Evolutionary conservation across 2,797 vertebrate species (phyloP), one percentile per base, ranked within the genome.

Genomic region (Erpetoichthys calabaricus): DNA sequence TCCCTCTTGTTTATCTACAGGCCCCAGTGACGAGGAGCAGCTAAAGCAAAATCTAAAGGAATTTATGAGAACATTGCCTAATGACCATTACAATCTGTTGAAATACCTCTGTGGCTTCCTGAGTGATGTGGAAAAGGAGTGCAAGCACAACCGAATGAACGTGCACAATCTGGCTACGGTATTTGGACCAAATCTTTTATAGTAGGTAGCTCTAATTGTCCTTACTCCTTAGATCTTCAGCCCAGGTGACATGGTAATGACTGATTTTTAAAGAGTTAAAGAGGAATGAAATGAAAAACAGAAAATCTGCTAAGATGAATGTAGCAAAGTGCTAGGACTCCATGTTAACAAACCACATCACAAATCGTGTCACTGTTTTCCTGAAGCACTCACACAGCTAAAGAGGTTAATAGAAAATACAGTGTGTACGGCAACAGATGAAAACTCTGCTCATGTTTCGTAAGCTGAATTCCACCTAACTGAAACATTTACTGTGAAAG

Each of bases 121-220:
- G 63, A 80, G 82, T 4, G 72, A 82, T 51, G 91, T 94, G 63
- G 90, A 91, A 59, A 63, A 78, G 55, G 83, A 87, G 62, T 88
- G 89, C 0, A 9, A 67, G 8, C 79, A 90, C 62, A 98, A 94
- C 75, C 88, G 80, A 58, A 97, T 97, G 91, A 91, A 79, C 3
- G 68, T 89, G 45, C 75, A 79, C 72, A 96, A 93, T 69, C 89
- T 97, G 4, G 91, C 90, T 63, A 95, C 89, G 2, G 86, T 96
- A 7, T 95, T 97, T 70, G 91, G 91, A 66, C 91, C 94, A 68
- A 97, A 80, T 55, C 82, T 90, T 67, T 97, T 97, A 76, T 88
- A 87, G 92, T 97, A 82, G 94, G 91, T 83, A 49, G 41, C 25
- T 25, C 25, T 25, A 25, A 25, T 25, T 25, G 25, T 25, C 25